Percentiles rank a stretch among this genome's conserved stretches.
Conservation (phyloP, 2,888 invertebrate species). For the Heliconius hortense region DNA sequence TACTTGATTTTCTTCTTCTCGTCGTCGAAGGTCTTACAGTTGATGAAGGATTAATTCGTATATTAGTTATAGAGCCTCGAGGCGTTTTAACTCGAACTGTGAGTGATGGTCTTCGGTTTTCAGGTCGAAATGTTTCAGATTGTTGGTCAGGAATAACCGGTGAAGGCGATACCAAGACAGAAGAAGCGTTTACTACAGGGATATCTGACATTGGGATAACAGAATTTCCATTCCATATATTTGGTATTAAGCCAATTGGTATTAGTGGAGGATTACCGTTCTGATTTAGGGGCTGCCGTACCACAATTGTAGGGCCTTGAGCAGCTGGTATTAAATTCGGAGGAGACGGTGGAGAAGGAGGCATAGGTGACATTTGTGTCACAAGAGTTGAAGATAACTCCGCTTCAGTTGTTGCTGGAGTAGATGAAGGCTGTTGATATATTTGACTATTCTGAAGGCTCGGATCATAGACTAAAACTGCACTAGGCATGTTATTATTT, state of each 20-base stretch:
- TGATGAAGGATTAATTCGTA: slow-evolving; percentile 60
- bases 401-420: slow-evolving; percentile 2
- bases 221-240: slow-evolving; percentile 18
- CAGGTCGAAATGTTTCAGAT: slow-evolving; percentile 20
- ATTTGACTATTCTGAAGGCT: slow-evolving; percentile 26
- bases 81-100: slow-evolving; percentile 66
- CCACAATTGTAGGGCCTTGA: slow-evolving; percentile 17
- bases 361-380: slow-evolving; percentile 14
- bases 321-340: slow-evolving; percentile 17
- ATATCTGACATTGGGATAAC: slow-evolving; percentile 31
- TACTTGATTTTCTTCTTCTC: slow-evolving; percentile 52
- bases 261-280: neutral
- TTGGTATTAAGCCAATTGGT: slow-evolving; percentile 17
- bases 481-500: slow-evolving; percentile 29
- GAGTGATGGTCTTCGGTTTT: slow-evolving; percentile 47
- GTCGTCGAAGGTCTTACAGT: slow-evolving; percentile 54
- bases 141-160: slow-evolving; percentile 32
- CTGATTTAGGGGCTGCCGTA: slow-evolving; percentile 13
- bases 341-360: slow-evolving; percentile 17
- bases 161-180: slow-evolving; percentile 7
- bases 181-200: slow-evolving; percentile 18
- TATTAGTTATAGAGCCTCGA: slow-evolving; percentile 64
- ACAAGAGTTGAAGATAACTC: slow-evolving; percentile 3
- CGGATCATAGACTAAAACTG: slow-evolving; percentile 35
- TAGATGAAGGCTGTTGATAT: slow-evolving; percentile 29